phyloP scores from a whole-genome alignment of 2,888 invertebrate genomes.

The Caenorhabditis panamensis region DNA sequence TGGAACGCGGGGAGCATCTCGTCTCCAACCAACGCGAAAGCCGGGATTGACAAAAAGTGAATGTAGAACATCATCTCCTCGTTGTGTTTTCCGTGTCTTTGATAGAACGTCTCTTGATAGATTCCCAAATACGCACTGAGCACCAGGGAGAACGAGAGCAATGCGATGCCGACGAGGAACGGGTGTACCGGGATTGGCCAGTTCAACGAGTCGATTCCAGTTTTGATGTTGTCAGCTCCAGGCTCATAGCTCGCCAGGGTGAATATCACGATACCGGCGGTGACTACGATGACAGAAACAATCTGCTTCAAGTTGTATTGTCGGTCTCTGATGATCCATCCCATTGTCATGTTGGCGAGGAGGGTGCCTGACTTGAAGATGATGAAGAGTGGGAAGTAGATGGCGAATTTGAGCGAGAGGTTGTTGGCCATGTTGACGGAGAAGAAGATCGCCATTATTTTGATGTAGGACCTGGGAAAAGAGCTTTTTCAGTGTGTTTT shows the following conservation, averaged over 20 bases:
- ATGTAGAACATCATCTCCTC: slow-evolving; percentile 79
- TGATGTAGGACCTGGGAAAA: slow-evolving; percentile 66
- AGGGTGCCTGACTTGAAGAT: slow-evolving; percentile 97
- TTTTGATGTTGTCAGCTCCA: slow-evolving; percentile 19
- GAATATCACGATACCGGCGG: slow-evolving; percentile 92
- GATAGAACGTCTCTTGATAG: slow-evolving; percentile 83
- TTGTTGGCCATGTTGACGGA: slow-evolving; percentile 91
- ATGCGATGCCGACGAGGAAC: slow-evolving; percentile 81
- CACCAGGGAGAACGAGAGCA: slow-evolving; percentile 91
- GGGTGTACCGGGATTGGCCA: slow-evolving; percentile 63
- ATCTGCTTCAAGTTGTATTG: slow-evolving; percentile 87
- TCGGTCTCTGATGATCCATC: slow-evolving; percentile 91
- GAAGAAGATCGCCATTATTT: slow-evolving; percentile 91
- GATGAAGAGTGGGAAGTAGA: slow-evolving; percentile 97
- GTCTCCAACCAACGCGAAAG: slow-evolving; percentile 88
- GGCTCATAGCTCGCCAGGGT: slow-evolving; percentile 85
- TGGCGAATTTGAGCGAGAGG: slow-evolving; percentile 95
- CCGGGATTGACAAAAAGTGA: slow-evolving; percentile 91
- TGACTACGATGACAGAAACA: slow-evolving; percentile 84
- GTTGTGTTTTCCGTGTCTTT: slow-evolving; percentile 86
- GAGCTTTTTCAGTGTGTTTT: not conserved
- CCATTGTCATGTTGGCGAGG: slow-evolving; percentile 96
- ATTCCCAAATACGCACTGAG: slow-evolving; percentile 88
- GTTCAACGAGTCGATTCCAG: slow-evolving; percentile 37
- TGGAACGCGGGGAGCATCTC: slow-evolving; percentile 88